Conservation (phyloP, 2,113 vertebrate genomes). For the Coregonus clupeaformis region DNA sequence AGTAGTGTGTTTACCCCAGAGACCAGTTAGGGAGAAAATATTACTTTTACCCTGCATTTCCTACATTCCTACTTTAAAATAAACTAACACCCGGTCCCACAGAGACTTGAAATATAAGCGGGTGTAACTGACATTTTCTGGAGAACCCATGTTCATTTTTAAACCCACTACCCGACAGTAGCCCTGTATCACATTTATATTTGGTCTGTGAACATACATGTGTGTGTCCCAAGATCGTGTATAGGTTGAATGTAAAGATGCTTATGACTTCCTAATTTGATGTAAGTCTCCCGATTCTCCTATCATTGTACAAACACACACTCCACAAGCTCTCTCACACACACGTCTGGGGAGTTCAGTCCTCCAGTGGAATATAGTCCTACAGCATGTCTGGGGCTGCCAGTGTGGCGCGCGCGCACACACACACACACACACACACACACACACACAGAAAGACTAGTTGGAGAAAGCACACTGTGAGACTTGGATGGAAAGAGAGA, state of each 20-base stretch:
- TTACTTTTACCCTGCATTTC: no score
- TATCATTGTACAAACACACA: conserved; percentile 20
- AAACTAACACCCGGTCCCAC: no score
- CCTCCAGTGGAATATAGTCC: no score
- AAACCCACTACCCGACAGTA: background rate
- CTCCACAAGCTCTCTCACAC: background rate
- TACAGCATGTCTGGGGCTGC: no score
- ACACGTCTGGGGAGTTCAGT: no score
- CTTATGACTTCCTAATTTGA: background rate
- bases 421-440: conserved; percentile 28
- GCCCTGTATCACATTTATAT: background rate
- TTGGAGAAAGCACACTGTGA: conserved; percentile 56
- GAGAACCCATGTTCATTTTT: no score
- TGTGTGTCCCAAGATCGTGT: background rate
- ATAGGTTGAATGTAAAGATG: background rate
- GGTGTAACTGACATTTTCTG: no score
- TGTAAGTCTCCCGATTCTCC: background rate
- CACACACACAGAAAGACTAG: conserved; percentile 34
- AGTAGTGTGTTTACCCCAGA: no score
- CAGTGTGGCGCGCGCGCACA: no score
- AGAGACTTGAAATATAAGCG: no score
- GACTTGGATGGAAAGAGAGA: conserved; percentile 72
- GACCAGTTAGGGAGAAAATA: no score
- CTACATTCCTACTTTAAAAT: no score
- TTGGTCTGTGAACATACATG: background rate